phyloP scores from a whole-genome alignment of 2,797 vertebrate genomes.

The Mormyrus proboscirostris region DNA sequence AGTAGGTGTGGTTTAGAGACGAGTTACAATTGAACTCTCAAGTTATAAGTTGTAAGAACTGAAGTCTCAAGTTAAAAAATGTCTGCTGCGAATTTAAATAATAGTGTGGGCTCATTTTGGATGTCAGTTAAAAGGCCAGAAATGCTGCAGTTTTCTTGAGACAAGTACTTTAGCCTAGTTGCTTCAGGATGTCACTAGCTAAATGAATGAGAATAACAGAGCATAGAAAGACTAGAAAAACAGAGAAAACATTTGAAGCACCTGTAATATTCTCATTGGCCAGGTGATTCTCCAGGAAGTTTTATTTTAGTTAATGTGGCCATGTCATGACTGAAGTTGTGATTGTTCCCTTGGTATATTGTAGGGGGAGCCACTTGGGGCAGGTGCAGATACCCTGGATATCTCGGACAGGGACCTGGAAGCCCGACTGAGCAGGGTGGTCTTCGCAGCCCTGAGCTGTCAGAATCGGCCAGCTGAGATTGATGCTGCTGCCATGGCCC shows the following conservation, averaged over 20 bases:
- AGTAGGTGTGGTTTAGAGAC: not conserved
- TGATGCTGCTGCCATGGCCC: conserved; percentile 61
- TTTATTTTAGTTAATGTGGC: not conserved
- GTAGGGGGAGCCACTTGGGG: conserved; percentile 45
- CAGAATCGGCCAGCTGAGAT: conserved; percentile 68
- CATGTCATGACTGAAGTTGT: not conserved
- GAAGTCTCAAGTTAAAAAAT: not conserved
- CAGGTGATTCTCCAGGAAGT: not conserved
- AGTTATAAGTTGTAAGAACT: not conserved
- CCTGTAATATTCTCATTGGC: not conserved
- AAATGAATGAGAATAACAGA: not conserved
- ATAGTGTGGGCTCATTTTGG: not conserved
- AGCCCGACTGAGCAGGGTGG: conserved; percentile 54
- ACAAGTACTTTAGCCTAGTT: not conserved
- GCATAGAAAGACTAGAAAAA: too few relatives aligned
- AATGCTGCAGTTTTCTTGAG: not conserved
- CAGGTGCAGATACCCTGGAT: conserved; percentile 39
- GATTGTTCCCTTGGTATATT: conserved; percentile 7
- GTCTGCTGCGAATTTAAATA: not conserved
- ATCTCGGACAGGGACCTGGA: conserved; percentile 52
- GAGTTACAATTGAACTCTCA: not conserved
- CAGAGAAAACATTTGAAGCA: too few relatives aligned
- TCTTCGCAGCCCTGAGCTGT: conserved; percentile 62
- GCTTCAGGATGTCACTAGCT: not conserved
- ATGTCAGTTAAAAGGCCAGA: not conserved